These are phyloP conservation scores for Elephantulus edwardii DNA, from an alignment of 2,113 vertebrate genomes.

Conservation along the genomic window DNA sequence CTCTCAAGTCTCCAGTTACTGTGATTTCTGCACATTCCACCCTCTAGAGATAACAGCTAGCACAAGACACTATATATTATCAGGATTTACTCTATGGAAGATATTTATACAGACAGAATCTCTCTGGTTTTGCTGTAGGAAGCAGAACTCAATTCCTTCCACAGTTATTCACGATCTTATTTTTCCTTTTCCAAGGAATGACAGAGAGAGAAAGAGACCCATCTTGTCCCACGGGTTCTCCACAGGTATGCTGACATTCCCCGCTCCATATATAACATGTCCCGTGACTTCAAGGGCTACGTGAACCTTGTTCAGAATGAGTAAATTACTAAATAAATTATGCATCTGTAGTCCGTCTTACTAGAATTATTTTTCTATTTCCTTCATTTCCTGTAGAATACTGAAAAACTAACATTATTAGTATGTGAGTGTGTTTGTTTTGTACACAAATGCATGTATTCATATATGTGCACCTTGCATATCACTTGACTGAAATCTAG, in stretches of 20 bases:
- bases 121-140: constrained; percentile 24
- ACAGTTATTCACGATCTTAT: not conserved
- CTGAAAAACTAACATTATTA: not conserved
- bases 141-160: not conserved
- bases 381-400: constrained; percentile 29
- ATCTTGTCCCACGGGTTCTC: not conserved
- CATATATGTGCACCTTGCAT: not conserved
- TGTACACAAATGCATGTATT: not conserved
- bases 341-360: not conserved
- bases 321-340: not conserved
- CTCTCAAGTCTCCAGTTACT: not conserved
- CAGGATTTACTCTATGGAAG: not conserved
- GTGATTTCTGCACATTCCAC: not conserved
- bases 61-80: not conserved
- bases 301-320: not conserved
- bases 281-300: not conserved
- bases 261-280: not conserved
- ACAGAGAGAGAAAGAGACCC: not conserved
- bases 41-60: not conserved
- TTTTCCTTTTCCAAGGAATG: not conserved
- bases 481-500: not conserved
- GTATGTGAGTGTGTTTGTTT: not conserved
- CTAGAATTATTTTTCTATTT: not conserved
- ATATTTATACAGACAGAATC: not conserved
- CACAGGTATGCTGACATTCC: not conserved